Evolutionary conservation across 1,140 invertebrate species (phyloP).

Genomic region (Hycleus phaleratus): DNA sequence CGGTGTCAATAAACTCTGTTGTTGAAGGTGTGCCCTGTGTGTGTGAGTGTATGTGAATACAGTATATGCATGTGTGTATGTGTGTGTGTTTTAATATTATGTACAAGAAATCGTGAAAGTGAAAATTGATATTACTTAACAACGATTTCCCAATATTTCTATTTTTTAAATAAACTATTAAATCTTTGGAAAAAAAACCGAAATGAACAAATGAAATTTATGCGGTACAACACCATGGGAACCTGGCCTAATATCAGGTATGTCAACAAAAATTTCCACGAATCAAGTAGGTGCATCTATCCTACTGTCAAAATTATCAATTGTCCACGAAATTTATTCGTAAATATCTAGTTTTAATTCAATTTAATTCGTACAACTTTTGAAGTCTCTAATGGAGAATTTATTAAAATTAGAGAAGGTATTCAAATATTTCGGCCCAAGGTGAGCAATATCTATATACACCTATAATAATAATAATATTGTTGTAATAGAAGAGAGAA

Average conservation of each 20-base stretch:
- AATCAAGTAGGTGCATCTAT: background rate
- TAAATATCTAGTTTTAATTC: no score
- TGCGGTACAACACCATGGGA: no score
- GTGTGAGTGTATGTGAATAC: no score
- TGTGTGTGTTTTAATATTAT: no score
- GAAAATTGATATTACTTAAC: slow-evolving; percentile 31
- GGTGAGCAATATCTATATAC: slow-evolving; percentile 19
- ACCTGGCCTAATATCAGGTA: no score
- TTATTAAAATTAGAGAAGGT: slow-evolving; percentile 15
- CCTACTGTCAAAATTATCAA: background rate
- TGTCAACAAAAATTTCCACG: no score
- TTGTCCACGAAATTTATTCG: background rate
- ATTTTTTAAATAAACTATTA: background rate
- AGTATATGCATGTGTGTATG: no score
- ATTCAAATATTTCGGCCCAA: slow-evolving; percentile 29
- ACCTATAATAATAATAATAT: no score
- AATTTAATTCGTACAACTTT: background rate
- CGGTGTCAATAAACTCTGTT: slow-evolving; percentile 34
- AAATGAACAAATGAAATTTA: background rate
- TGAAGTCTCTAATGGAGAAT: background rate
- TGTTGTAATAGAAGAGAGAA: background rate
- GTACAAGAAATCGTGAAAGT: slow-evolving; percentile 27
- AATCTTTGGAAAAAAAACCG: background rate
- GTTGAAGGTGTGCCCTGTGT: slow-evolving; percentile 29
- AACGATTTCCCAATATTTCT: slow-evolving; percentile 14